A percentile compares a stretch with the other conserved stretches of the same genome.
phyloP scores from a whole-genome alignment of 2,888 invertebrate genomes.

The Thumatha senex region DNA sequence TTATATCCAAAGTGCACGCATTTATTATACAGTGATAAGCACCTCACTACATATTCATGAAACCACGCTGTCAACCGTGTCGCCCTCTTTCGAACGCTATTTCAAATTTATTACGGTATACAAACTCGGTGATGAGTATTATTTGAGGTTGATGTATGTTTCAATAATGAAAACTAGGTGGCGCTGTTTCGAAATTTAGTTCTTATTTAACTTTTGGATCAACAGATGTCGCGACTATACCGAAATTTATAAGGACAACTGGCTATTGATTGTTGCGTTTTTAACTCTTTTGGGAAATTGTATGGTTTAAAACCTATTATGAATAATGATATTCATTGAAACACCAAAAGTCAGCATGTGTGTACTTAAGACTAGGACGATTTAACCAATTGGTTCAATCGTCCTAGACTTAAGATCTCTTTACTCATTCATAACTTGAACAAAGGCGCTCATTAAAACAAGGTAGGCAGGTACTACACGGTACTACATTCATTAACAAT shows the following conservation, averaged over 20 bases:
- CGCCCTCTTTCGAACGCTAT: conserved; percentile 20
- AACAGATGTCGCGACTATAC: conserved; percentile 24
- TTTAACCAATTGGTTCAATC: no score
- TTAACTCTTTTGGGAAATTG: no score
- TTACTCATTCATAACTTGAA: conserved; percentile 3
- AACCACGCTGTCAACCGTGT: conserved; percentile 9
- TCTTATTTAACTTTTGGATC: conserved; percentile 2
- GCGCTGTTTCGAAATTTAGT: conserved; percentile 20
- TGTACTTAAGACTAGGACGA: no score
- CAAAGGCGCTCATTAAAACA: conserved; percentile 5
- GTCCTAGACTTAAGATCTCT: background rate
- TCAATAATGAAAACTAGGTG: conserved; percentile 19
- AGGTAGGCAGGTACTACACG: background rate
- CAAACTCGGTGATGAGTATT: background rate
- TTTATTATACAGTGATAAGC: conserved; percentile 17
- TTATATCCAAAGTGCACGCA: conserved; percentile 22
- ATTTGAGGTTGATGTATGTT: background rate
- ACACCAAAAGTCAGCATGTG: no score
- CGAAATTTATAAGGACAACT: background rate
- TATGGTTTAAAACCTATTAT: no score
- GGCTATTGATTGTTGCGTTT: background rate
- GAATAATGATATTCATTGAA: no score
- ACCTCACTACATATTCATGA: conserved; percentile 2
- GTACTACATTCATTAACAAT: background rate
- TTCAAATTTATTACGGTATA: conserved; percentile 7